Base-by-base conservation (phyloP, 2,113 vertebrate genomes). In the Deroptyus accipitrinus region DNA sequence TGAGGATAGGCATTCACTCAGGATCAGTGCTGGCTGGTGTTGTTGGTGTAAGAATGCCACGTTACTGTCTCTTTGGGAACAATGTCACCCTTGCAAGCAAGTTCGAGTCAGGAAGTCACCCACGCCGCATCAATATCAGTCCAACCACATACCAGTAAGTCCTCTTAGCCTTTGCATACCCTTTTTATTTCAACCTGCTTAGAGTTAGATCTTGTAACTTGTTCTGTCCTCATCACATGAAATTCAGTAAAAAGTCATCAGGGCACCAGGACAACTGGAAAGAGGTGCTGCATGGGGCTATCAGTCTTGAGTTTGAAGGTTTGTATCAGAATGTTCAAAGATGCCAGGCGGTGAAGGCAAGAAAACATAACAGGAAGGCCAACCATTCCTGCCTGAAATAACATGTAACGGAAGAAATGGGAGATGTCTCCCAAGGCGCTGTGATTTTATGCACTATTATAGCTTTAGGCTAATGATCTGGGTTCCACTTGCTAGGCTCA, bases 1-100 rank as follows among this genome's bases (percentile, higher is more conserved):
- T 99, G 96, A 98, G 99, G 86, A 99, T 99, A 97, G 99, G 99
- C 39, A 99, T 99, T 97, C 99, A 99, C 96, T 99, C 99, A 14
- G 99, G 99, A 52, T 99, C 99, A 0, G 99, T 99, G 86, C 98
- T 99, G 97, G 99, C 99, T 2, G 99, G 99, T 0, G 99, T 99
- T 4, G 99, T 99, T 17, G 99, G 99, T 13, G 99, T 99, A 67
- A 98, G 99, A 97, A 99, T 99, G 99, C 99, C 99, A 2, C 98
- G 99, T n/a, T 99, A 99, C 63, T 99, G 99, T 92, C 98, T 99
- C 55, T 99, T 99, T 82, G 99, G 99, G 86, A 99, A 99, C 97
- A 99, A 99, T 9, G 99, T 99, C 96, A 99, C 99, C 12, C 98
- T 99, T 61, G 99, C 99, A 69, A 99, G 99, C 98, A 99, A 99